These are phyloP conservation scores for Vireo griseus DNA, from an alignment of 2,797 vertebrate genomes.

Conservation along the genomic window DNA sequence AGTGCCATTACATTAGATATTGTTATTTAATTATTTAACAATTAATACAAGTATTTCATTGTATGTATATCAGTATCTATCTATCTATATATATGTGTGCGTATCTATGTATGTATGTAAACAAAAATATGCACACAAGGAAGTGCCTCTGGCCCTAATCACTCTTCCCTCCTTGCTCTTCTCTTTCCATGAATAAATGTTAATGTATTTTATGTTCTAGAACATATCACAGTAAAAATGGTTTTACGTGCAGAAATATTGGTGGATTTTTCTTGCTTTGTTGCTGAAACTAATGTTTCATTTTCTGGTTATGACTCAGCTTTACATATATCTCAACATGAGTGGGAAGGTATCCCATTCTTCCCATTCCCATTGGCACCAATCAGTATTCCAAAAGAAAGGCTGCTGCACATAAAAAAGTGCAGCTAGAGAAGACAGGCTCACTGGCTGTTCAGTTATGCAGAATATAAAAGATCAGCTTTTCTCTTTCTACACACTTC, in stretches of 20 bases:
- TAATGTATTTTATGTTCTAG: background rate
- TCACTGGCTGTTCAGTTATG: background rate
- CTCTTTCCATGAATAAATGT: background rate
- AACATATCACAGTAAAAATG: background rate
- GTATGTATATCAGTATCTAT: background rate
- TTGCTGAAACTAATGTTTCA: background rate
- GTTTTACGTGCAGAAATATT: background rate
- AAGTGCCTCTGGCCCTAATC: background rate
- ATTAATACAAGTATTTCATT: background rate
- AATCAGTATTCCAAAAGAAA: background rate
- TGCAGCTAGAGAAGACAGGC: background rate
- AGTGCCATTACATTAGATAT: background rate
- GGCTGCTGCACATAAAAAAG: background rate
- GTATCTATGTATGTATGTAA: accelerated
- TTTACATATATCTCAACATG: background rate
- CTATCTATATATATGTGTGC: accelerated
- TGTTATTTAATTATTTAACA: background rate
- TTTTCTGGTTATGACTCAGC: background rate
- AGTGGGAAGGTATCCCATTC: background rate
- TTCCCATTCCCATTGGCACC: background rate
- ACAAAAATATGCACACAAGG: background rate
- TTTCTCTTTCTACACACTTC: background rate
- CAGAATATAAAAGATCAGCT: background rate
- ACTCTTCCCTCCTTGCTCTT: background rate
- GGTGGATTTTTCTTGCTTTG: background rate